A percentile compares a stretch with the other conserved stretches of the same genome.
Conservation (phyloP, 2,113 vertebrate genomes). For the Willisornis vidua region DNA sequence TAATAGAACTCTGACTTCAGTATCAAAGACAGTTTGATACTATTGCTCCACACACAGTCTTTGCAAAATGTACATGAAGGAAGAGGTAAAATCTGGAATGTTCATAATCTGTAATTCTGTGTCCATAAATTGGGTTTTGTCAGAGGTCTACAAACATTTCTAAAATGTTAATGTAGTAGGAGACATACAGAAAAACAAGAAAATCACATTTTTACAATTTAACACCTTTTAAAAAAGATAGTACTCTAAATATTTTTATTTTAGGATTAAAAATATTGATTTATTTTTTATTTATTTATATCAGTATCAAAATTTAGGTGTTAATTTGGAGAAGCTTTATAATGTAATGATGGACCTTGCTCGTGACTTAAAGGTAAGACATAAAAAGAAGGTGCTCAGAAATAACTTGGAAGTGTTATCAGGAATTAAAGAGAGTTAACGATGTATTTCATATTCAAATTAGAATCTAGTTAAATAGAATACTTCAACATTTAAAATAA, state of each 20-base stretch:
- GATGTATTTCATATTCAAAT: neutral
- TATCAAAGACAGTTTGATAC: neutral
- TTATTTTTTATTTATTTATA: neutral
- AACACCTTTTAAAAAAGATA: neutral
- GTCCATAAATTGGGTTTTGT: neutral
- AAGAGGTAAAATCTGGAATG: neutral
- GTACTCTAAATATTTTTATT: neutral
- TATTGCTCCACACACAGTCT: neutral
- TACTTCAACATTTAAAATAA: neutral
- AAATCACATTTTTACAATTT: neutral
- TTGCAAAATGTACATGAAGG: neutral
- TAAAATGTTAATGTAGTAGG: neutral
- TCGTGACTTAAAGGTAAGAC: slow-evolving; percentile 79
- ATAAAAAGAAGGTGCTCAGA: neutral
- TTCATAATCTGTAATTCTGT: neutral
- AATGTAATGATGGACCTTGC: slow-evolving; percentile 78
- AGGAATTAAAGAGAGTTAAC: neutral
- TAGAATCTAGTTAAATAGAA: neutral
- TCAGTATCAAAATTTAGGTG: slow-evolving; percentile 75
- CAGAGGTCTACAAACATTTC: neutral
- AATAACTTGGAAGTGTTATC: neutral
- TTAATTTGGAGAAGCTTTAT: slow-evolving; percentile 78
- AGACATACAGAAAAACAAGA: neutral
- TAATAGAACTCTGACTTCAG: neutral
- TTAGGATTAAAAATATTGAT: neutral